These are phyloP conservation scores for Mixornis gularis DNA, from an alignment of 2,113 vertebrate genomes.

Conservation along the genomic window DNA sequence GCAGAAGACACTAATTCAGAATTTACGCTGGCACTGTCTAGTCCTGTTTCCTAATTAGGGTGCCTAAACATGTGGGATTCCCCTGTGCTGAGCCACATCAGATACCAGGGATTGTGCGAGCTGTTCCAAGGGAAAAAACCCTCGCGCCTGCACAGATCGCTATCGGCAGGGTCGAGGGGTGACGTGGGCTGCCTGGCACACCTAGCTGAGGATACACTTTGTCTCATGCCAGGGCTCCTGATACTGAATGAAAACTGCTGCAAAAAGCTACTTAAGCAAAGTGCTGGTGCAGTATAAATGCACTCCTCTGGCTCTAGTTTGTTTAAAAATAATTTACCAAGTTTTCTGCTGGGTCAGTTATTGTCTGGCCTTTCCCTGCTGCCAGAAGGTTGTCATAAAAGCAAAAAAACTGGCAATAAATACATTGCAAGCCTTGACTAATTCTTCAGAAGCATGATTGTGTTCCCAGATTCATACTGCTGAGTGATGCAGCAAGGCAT, in stretches of 20 bases:
- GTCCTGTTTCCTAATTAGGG: conserved; percentile 2
- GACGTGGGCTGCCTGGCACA: neutral
- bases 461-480: conserved; percentile 21
- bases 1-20: neutral
- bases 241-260: neutral
- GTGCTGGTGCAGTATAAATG: neutral
- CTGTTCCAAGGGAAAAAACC: conserved; percentile 11
- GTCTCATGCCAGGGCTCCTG: neutral
- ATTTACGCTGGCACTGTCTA: neutral
- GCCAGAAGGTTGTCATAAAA: neutral
- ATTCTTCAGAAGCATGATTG: neutral
- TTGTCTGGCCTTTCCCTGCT: neutral
- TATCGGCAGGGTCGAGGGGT: neutral
- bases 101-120: neutral
- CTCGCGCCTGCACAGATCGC: neutral
- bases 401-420: neutral
- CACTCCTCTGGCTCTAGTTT: neutral
- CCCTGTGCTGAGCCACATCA: conserved; percentile 42
- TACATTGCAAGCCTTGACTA: neutral
- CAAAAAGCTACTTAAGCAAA: neutral
- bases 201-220: neutral
- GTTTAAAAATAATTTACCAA: neutral
- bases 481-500: conserved; percentile 5
- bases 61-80: neutral
- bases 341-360: conserved; percentile 16